Base-by-base conservation (phyloP, 2,888 invertebrate species). In the Erebia palarica region DNA sequence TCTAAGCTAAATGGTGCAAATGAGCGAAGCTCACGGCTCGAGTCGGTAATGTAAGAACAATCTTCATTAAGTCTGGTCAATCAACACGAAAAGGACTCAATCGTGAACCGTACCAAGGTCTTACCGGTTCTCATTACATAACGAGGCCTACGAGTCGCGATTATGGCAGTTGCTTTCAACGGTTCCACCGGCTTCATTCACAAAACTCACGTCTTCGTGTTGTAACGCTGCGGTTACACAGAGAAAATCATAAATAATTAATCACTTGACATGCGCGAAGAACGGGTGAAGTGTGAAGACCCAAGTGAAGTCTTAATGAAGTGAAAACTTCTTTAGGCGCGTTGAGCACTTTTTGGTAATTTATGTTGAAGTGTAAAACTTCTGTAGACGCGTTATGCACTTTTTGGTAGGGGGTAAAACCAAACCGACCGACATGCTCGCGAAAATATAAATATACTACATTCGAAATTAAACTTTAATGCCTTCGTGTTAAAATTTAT, bases 121-220 rank as follows among this genome's bases (percentile, higher is more conserved):
- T 49, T 51, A 71, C 69, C 69, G 69, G 71, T 63, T n/a, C 60
- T 36, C 42, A 3, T 73, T 73, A 71, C 69, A 71, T 67, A 75
- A 75, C 55, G 61, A 36, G 51, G 68, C 68, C 68, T 60, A 47
- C 71, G 63, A 57, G 21, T 16, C 57, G 44, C 63, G 61, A 49
- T 51, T 44, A 44, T 69, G 73, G 68, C 65, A 55, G 65, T 60
- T 75, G 75, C 75, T 78, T 76, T 76, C 77, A 65, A 55, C 65
- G 13, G 53, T 13, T 42, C 66, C 71, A 74, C 69, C 64, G 68
- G 73, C 49, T 75, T 73, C 78, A 78, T 77, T 76, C 76, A 76
- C 73, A 75, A 76, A 76, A 76, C 53, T 67, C n/a, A 65, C 65
- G 57, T 69, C 65, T 36, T 49, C 58, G 49, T 16, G 9, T 16